These are phyloP conservation scores for Sebastolobus alascanus DNA, from an alignment of 2,797 vertebrate species.

Conservation along the genomic window DNA sequence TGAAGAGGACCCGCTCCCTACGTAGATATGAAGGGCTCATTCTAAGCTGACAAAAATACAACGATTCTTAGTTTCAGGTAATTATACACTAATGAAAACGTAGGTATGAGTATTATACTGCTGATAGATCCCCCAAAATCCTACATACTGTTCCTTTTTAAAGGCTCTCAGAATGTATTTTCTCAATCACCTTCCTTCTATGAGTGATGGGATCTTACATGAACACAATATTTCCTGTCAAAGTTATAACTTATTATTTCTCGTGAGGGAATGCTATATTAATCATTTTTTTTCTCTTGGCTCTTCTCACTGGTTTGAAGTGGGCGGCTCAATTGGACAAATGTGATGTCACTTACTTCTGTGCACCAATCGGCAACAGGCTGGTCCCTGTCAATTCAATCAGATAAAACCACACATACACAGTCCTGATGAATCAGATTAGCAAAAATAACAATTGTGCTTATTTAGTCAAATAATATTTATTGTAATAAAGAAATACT, in stretches of 20 bases:
- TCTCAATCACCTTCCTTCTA: neutral
- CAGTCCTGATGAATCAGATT: neutral
- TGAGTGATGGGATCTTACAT: neutral
- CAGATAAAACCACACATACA: neutral
- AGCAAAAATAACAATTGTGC: neutral
- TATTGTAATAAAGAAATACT: neutral
- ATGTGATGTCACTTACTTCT: neutral
- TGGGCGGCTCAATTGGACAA: neutral
- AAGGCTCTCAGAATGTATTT: no score
- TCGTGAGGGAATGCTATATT: neutral
- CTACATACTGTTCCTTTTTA: neutral
- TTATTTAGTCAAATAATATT: neutral
- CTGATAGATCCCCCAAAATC: neutral
- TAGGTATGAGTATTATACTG: neutral
- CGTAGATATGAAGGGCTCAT: neutral
- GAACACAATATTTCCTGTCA: neutral
- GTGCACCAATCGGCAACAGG: neutral
- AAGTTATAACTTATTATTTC: neutral
- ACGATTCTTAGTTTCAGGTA: neutral
- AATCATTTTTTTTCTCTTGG: neutral
- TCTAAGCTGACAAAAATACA: neutral
- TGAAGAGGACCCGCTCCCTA: no score
- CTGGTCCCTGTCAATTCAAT: conserved; percentile 5
- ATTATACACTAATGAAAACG: neutral
- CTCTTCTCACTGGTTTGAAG: neutral